phyloP scores from a whole-genome alignment of 2,888 invertebrate genomes.

The Diplolepis rosae region DNA sequence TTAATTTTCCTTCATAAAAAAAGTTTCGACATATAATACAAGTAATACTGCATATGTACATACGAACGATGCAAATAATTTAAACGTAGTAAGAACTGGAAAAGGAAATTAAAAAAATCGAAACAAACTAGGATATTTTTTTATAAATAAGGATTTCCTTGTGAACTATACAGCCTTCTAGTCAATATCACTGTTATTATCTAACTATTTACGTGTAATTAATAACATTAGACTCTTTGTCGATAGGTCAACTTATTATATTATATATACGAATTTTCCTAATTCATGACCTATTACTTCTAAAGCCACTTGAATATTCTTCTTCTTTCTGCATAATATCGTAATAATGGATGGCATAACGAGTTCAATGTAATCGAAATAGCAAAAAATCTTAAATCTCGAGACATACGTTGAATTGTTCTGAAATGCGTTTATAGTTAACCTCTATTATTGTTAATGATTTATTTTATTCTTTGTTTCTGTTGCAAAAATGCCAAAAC shows the following conservation, averaged over 20 bases:
- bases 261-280: slow-evolving; percentile 17
- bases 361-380: slow-evolving; percentile 27
- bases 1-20: neutral
- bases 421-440: slow-evolving; percentile 14
- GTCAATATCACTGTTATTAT: slow-evolving; percentile 30
- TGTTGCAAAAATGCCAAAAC: slow-evolving; percentile 8
- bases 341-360: slow-evolving; percentile 30
- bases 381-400: slow-evolving; percentile 2
- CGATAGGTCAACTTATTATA: slow-evolving; percentile 21
- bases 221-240: slow-evolving; percentile 30
- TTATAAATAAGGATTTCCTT: slow-evolving; percentile 1
- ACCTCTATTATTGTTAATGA: slow-evolving; percentile 14
- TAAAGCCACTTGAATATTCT: slow-evolving; percentile 27
- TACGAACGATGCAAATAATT: slow-evolving; percentile 1
- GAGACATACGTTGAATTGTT: slow-evolving; percentile 8
- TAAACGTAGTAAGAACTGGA: slow-evolving; percentile 13
- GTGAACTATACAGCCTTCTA: slow-evolving; percentile 27
- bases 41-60: slow-evolving; percentile 18
- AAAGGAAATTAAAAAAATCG: neutral
- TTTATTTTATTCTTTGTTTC: slow-evolving; percentile 4
- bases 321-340: slow-evolving; percentile 8
- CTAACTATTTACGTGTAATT: slow-evolving; percentile 20
- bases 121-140: slow-evolving; percentile 11
- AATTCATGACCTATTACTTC: slow-evolving; percentile 15
- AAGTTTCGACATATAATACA: neutral